Conservation (phyloP, 2,797 vertebrate species). For the Acanthurus tractus region DNA sequence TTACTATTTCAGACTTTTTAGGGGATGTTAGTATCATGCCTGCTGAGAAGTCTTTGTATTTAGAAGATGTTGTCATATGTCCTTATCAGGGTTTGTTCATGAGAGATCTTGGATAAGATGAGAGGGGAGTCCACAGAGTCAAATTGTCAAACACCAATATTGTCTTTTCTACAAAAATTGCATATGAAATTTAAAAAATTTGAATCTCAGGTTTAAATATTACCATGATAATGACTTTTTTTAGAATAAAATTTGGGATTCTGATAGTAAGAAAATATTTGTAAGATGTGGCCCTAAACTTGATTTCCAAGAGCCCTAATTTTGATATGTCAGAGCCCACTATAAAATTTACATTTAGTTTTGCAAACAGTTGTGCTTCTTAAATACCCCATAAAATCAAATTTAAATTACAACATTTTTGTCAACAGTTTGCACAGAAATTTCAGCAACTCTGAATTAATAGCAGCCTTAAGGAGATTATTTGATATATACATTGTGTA, state of each 20-base stretch:
- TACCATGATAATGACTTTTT: constrained; percentile 56
- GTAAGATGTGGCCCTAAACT: constrained; percentile 32
- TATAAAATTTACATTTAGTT: background rate
- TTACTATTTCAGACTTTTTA: constrained; percentile 64
- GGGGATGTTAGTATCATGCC: constrained; percentile 52
- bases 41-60: constrained; percentile 61
- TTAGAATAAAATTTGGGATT: constrained; percentile 62
- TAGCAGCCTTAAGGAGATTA: constrained; percentile 11
- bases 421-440: background rate
- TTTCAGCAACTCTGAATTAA: background rate
- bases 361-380: constrained; percentile 15
- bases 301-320: constrained; percentile 34
- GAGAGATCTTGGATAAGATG: constrained; percentile 26
- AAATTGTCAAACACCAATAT: constrained; percentile 35
- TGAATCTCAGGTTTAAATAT: constrained; percentile 85
- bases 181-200: constrained; percentile 62
- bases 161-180: constrained; percentile 56
- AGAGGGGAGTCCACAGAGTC: constrained; percentile 40
- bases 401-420: background rate
- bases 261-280: constrained; percentile 53
- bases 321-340: constrained; percentile 30
- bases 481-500: constrained; percentile 16
- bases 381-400: constrained; percentile 4
- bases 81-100: constrained; percentile 47
- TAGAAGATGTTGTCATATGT: constrained; percentile 59